Evolutionary conservation across 2,888 invertebrate species (phyloP).

Genomic region (Notodonta ziczac): DNA sequence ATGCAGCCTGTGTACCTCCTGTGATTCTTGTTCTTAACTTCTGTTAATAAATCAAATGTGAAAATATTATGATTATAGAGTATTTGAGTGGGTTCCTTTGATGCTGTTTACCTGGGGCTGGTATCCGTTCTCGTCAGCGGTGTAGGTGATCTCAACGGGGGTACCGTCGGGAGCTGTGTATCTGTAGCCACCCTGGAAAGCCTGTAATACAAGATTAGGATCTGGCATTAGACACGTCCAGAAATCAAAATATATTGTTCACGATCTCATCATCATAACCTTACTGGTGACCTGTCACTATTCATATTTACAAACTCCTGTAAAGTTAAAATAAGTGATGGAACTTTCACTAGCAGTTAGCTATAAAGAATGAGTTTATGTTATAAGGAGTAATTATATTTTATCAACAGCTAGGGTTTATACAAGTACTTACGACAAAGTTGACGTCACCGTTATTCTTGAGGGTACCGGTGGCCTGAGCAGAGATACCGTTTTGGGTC

Average conservation of each 20-base stretch:
- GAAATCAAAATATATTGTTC: no score
- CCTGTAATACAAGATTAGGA: conserved; percentile 39
- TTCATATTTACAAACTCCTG: no score
- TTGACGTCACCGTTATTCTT: conserved; percentile 66
- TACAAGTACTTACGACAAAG: conserved; percentile 50
- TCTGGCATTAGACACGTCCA: background rate
- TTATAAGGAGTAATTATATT: no score
- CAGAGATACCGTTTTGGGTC: conserved; percentile 83
- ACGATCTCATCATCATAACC: no score
- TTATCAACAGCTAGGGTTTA: background rate
- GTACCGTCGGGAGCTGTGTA: conserved; percentile 84
- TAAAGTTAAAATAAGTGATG: no score
- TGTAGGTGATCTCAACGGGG: conserved; percentile 81
- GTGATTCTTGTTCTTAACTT: no score
- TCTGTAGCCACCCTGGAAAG: conserved; percentile 77
- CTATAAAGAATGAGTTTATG: no score
- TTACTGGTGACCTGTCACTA: no score
- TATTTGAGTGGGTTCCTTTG: background rate
- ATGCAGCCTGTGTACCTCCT: no score
- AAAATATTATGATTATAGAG: no score
- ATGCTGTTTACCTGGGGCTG: conserved; percentile 79
- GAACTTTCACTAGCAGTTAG: no score
- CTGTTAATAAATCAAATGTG: no score
- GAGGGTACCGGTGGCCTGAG: conserved; percentile 75
- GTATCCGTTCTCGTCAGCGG: conserved; percentile 88